phyloP scores from a whole-genome alignment of 2,888 invertebrate genomes.

The Thumatha senex region DNA sequence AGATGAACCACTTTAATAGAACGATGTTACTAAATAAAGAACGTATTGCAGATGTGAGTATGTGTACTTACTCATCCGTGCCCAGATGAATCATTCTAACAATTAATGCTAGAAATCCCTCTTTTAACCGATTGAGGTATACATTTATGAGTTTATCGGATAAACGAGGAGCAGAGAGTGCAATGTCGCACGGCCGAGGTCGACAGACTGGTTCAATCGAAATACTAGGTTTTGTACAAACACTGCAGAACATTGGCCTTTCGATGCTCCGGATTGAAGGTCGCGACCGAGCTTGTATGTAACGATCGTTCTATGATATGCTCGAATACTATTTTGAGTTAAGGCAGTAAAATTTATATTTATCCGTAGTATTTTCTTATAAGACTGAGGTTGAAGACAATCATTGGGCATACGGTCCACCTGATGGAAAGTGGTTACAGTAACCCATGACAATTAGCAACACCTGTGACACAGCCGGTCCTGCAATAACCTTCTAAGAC shows the following conservation, averaged over 20 bases:
- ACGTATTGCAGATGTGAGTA: slow-evolving; percentile 13
- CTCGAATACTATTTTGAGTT: slow-evolving; percentile 7
- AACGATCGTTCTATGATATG: slow-evolving; percentile 11
- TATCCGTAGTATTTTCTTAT: not conserved
- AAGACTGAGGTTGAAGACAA: too few relatives aligned
- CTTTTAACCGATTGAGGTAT: slow-evolving; percentile 11
- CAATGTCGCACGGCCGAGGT: slow-evolving; percentile 45
- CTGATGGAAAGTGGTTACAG: too few relatives aligned
- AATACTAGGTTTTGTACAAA: slow-evolving; percentile 48
- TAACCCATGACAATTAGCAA: too few relatives aligned
- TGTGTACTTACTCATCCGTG: slow-evolving; percentile 8
- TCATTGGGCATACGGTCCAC: too few relatives aligned
- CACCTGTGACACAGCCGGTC: too few relatives aligned
- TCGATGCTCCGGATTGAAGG: slow-evolving; percentile 43
- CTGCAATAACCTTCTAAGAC: too few relatives aligned
- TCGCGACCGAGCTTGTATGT: slow-evolving; percentile 43
- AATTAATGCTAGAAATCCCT: slow-evolving; percentile 11
- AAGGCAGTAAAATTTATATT: not conserved
- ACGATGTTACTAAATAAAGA: not conserved
- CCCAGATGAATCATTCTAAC: slow-evolving; percentile 21
- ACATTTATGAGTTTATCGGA: too few relatives aligned
- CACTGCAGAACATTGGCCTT: slow-evolving; percentile 64
- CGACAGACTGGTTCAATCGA: slow-evolving; percentile 45
- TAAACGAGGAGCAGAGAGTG: slow-evolving; percentile 5
- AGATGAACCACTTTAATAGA: not conserved